phyloP scores from a whole-genome alignment of 1,140 invertebrate genomes.

The Drosophila sturtevanti region DNA sequence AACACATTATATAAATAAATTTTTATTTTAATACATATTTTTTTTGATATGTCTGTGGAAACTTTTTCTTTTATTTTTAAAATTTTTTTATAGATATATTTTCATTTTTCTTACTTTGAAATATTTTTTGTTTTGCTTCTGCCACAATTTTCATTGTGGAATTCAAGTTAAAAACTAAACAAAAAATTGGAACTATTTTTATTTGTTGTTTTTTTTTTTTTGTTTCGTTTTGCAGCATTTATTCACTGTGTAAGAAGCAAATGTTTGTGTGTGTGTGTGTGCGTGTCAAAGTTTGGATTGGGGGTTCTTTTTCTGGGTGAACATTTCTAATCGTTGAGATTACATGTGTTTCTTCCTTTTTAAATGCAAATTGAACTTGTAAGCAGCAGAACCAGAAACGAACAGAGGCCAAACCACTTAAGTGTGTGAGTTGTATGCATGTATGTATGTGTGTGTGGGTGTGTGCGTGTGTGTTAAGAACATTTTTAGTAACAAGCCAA shows the following conservation, averaged over 20 bases:
- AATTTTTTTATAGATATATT: too few species aligned
- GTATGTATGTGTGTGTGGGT: constrained; percentile 12
- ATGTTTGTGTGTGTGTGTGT: not conserved
- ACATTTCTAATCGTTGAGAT: constrained; percentile 78
- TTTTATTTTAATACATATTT: not conserved
- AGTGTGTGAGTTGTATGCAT: constrained; percentile 5
- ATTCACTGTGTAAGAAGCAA: not conserved
- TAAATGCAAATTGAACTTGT: constrained; percentile 80
- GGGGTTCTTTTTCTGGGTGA: constrained; percentile 46
- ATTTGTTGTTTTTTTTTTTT: not conserved
- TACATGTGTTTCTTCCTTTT: constrained; percentile 78
- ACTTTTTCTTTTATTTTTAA: too few species aligned
- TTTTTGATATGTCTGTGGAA: not conserved
- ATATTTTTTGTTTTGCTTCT: too few species aligned
- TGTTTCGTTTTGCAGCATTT: not conserved
- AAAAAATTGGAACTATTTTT: not conserved
- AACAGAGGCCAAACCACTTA: constrained; percentile 58
- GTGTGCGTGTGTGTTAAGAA: constrained; percentile 25
- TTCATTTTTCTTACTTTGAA: too few species aligned
- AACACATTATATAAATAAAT: not conserved
- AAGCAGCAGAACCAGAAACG: constrained; percentile 61
- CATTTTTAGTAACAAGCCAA: constrained; percentile 12
- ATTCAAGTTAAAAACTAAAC: not conserved
- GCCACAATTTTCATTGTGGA: not conserved
- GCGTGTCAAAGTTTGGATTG: not conserved